Evolutionary conservation across 2,888 invertebrate species (phyloP), one percentile per base, ranked within the genome.

Genomic region (Malthinus seriepunctatus): DNA sequence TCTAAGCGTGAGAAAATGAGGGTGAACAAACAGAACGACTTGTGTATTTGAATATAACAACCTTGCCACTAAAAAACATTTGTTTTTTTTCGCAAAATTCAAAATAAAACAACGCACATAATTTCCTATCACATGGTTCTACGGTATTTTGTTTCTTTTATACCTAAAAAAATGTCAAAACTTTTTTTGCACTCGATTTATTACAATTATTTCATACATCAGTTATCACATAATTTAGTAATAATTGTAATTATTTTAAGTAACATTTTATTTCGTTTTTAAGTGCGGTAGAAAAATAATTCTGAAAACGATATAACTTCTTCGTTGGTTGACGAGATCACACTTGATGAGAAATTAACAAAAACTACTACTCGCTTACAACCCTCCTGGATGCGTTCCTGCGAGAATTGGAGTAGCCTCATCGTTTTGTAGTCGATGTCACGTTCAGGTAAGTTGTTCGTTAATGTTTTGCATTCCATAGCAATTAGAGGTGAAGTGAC

Each of bases 291-390:
- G 10, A n/a, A 31, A 12, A 8, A 23, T 14, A 14, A 44, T 44
- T 32, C 23, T 12, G 11, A 42, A 42, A 10, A 32, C 23, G 23
- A 23, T 33, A 35, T 49, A 56, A 56, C 60, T 56, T 55, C 51
- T 60, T 60, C 60, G 60, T 60, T 60, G 60, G 14, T 60, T 46
- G 42, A 52, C 47, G 60, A 61, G 60, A 61, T 61, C 60, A 61
- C 60, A 47, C 52, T 47, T 42, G 58, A 56, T 51, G 56, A 15
- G 11, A 34, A 48, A 14, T 11, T 35, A 12, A 11, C 8, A 9
- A 10, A 39, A 14, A n/a, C 11, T 7, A 12, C n/a, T 39, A 9
- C 12, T 39, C 8, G 7, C 8, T 2, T 23, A 23, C n/a, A n/a
- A n/a, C n/a, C n/a, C n/a, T 23, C 23, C 23, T 23, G 23, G 23